phyloP scores from a whole-genome alignment of 2,888 invertebrate species.

The Polylopha cassiicola region DNA sequence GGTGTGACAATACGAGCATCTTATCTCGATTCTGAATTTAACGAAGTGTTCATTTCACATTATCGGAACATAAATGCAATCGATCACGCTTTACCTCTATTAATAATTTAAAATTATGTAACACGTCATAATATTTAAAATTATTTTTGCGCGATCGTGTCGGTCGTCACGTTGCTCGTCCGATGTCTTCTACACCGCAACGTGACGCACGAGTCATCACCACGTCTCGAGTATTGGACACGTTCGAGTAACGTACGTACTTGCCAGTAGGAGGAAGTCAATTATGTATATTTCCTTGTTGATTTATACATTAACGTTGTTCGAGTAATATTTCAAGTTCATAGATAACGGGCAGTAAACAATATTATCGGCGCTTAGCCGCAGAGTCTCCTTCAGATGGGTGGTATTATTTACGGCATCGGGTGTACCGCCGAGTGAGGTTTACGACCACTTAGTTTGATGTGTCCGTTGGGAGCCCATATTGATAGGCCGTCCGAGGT shows the following conservation, averaged over 20 bases:
- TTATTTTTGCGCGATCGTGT: conserved; percentile 31
- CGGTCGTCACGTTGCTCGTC: conserved; percentile 30
- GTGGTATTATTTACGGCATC: conserved; percentile 27
- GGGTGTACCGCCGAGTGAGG: conserved; percentile 19
- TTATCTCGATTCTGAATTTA: too few relatives aligned
- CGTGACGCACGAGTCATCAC: conserved; percentile 34
- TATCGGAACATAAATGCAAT: too few relatives aligned
- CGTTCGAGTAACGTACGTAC: conserved; percentile 23
- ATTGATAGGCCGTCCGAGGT: conserved; percentile 24
- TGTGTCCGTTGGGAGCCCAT: conserved; percentile 26
- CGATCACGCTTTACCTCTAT: too few relatives aligned
- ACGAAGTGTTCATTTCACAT: too few relatives aligned
- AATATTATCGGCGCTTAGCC: conserved; percentile 46
- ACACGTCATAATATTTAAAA: conserved; percentile 7
- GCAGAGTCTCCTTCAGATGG: conserved; percentile 37
- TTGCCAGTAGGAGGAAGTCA: conserved; percentile 23
- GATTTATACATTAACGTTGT: conserved; percentile 52
- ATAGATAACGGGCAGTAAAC: conserved; percentile 56
- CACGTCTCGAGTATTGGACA: conserved; percentile 37
- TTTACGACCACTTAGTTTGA: conserved; percentile 29
- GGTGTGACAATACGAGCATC: too few relatives aligned
- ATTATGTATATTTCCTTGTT: conserved; percentile 53
- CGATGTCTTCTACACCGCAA: conserved; percentile 19
- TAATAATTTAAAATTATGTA: too few relatives aligned
- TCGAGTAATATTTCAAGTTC: conserved; percentile 61